Conservation (phyloP, 2,797 vertebrate species). For the Meriones psammophilus region DNA sequence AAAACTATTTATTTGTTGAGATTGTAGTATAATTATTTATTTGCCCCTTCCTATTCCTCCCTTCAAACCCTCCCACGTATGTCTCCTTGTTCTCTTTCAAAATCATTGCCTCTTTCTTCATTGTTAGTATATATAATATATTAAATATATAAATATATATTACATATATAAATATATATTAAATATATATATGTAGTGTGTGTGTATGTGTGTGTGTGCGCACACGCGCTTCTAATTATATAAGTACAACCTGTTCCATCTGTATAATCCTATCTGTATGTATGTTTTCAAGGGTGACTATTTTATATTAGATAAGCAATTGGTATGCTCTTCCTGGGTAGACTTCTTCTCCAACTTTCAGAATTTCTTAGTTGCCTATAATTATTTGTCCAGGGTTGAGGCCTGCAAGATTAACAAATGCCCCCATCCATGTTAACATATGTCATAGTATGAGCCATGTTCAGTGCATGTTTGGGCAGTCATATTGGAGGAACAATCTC, state of each 20-base stretch:
- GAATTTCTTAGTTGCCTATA: background rate
- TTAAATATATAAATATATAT: background rate
- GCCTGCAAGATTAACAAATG: background rate
- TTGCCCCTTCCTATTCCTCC: background rate
- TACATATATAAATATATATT: background rate
- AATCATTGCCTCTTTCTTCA: background rate
- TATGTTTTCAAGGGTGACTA: background rate
- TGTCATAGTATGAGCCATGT: background rate
- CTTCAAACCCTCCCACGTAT: background rate
- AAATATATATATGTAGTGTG: background rate
- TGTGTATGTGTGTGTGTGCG: background rate
- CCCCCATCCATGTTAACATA: background rate
- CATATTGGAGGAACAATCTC: background rate
- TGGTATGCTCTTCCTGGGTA: background rate
- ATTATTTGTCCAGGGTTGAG: background rate
- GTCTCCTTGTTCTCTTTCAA: background rate
- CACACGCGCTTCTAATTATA: background rate
- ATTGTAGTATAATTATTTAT: background rate
- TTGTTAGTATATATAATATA: background rate
- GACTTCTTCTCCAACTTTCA: background rate
- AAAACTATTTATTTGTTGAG: background rate
- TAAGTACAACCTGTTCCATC: background rate
- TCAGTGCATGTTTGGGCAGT: background rate
- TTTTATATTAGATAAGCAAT: background rate
- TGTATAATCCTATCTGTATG: background rate